Conservation (phyloP, 1,140 invertebrate species). For the Teleogryllus occipitalis region DNA sequence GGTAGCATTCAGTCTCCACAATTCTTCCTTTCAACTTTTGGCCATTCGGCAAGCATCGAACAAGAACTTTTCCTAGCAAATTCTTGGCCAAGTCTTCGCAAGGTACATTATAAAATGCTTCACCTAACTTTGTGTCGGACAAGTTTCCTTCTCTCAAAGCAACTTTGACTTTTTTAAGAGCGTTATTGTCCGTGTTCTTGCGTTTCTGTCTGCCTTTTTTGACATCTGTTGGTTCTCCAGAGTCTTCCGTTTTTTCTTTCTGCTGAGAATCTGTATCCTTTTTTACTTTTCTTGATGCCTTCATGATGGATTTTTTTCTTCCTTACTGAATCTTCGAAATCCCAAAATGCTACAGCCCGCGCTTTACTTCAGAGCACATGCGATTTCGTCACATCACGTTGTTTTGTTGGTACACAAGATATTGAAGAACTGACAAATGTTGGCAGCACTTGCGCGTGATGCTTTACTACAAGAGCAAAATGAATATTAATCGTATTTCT, state of each 20-base stretch:
- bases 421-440: not conserved
- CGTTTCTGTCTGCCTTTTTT: not conserved
- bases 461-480: not conserved
- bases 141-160: not conserved
- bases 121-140: constrained; percentile 13
- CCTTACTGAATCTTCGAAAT: not conserved
- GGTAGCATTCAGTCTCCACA: constrained; percentile 73
- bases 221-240: not conserved
- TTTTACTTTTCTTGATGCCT: not conserved
- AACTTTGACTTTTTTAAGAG: not conserved
- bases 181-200: not conserved
- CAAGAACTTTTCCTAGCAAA: constrained; percentile 57
- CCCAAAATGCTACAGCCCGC: not conserved
- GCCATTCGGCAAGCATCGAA: constrained; percentile 46
- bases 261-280: not conserved
- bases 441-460: not conserved
- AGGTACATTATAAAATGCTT: constrained; percentile 36
- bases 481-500: too few relatives aligned
- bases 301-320: not conserved
- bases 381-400: not conserved
- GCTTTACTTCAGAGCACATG: not conserved
- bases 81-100: constrained; percentile 46
- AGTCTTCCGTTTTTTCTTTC: not conserved
- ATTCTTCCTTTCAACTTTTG: constrained; percentile 53
- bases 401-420: not conserved